Percentiles rank a stretch among this genome's conserved stretches.
Conservation (phyloP, 2,113 vertebrate genomes). For the Phasianus colchicus region DNA sequence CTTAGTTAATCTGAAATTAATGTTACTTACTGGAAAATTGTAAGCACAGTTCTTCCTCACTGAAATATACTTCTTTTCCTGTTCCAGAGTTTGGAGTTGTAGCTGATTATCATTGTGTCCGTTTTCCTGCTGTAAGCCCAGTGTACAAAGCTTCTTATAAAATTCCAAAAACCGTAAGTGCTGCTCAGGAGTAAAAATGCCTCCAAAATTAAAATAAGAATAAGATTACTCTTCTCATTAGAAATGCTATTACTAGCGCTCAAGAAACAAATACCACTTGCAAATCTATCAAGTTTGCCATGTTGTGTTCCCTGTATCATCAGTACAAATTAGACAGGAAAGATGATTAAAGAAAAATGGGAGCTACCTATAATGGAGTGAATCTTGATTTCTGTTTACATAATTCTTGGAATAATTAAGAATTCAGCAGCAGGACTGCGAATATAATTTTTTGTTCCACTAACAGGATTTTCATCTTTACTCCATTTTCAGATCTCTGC, state of each 20-base stretch:
- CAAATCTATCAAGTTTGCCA: neutral
- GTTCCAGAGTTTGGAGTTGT: conserved; percentile 82
- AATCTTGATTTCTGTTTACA: neutral
- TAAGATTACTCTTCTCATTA: conserved; percentile 17
- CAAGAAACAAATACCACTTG: neutral
- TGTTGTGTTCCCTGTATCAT: neutral
- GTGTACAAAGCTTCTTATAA: conserved; percentile 90
- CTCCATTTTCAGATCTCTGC: neutral
- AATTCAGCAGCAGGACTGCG: neutral
- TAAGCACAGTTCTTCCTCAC: conserved; percentile 96
- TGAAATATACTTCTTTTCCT: conserved; percentile 86
- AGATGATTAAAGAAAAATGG: neutral
- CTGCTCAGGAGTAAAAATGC: conserved; percentile 91
- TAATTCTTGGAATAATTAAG: neutral
- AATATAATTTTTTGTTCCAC: neutral
- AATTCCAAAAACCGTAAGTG: conserved; percentile 90
- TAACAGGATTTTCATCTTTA: neutral
- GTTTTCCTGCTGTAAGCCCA: conserved; percentile 90
- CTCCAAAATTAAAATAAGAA: conserved; percentile 66
- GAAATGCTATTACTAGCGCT: neutral
- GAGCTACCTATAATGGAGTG: neutral
- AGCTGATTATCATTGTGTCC: conserved; percentile 86
- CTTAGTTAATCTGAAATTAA: neutral
- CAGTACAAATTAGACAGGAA: neutral
- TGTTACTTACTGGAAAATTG: conserved; percentile 89